Percentiles rank a stretch among this genome's conserved stretches.
phyloP scores from a whole-genome alignment of 92 coral and sea anemone genomes.

The Epizoanthus illoricatus region DNA sequence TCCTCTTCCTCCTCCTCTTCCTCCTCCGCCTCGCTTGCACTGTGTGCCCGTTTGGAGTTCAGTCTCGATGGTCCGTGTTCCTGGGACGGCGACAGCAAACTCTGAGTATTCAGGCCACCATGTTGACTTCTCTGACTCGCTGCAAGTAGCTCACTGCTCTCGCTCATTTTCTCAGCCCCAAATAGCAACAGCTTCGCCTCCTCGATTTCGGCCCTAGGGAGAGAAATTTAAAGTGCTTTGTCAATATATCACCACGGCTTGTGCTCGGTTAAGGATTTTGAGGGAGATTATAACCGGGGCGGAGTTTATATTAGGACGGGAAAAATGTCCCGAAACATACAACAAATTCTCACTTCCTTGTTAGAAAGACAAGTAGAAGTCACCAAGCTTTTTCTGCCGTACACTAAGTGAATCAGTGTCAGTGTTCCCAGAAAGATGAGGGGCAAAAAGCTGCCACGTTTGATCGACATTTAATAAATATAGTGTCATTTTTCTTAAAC shows the following conservation, averaged over 20 bases:
- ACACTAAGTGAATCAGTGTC: too few relatives aligned
- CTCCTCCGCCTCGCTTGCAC: slow-evolving; percentile 60
- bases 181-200: slow-evolving; percentile 80
- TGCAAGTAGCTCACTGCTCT: slow-evolving; percentile 25
- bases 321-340: too few relatives aligned
- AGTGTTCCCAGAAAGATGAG: too few relatives aligned
- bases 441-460: too few relatives aligned
- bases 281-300: too few relatives aligned
- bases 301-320: too few relatives aligned
- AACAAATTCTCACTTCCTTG: too few relatives aligned
- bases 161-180: slow-evolving; percentile 52
- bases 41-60: slow-evolving; percentile 71
- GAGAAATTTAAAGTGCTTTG: neutral
- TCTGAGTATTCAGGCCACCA: slow-evolving; percentile 4
- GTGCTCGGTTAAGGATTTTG: too few relatives aligned
- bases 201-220: slow-evolving; percentile 80
- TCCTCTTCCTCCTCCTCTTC: slow-evolving; percentile 49
- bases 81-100: slow-evolving; percentile 31
- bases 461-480: neutral
- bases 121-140: slow-evolving; percentile 3
- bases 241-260: too few relatives aligned
- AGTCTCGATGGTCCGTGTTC: slow-evolving; percentile 55
- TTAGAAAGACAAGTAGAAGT: too few relatives aligned
- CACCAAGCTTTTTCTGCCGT: too few relatives aligned
- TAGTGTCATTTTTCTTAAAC: neutral